Conservation (phyloP, 2,113 vertebrate genomes). For the Cervus canadensis region DNA sequence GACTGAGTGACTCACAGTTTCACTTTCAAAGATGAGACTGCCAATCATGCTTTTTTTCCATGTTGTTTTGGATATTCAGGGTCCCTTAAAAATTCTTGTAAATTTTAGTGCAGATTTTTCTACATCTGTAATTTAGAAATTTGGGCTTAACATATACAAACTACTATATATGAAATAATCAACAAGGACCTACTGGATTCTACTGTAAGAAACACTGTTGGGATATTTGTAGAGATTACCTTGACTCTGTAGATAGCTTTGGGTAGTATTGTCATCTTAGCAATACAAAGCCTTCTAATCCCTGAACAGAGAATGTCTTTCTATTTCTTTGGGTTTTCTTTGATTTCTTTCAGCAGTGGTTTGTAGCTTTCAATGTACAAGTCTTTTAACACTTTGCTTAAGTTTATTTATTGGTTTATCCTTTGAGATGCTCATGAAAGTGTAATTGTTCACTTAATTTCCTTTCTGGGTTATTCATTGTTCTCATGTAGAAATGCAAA, state of each 20-base stretch:
- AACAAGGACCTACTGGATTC: background rate
- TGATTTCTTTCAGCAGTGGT: background rate
- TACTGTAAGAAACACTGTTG: background rate
- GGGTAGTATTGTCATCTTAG: background rate
- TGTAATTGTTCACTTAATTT: background rate
- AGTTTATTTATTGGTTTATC: background rate
- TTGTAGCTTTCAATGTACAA: background rate
- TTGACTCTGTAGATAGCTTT: background rate
- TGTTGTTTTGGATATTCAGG: background rate
- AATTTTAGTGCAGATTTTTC: background rate
- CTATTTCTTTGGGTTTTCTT: background rate
- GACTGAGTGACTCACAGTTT: background rate
- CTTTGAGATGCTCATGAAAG: background rate
- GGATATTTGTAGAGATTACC: background rate
- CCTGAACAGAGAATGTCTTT: background rate
- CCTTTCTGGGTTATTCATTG: background rate
- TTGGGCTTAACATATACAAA: background rate
- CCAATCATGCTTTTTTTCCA: background rate
- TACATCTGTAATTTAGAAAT: background rate
- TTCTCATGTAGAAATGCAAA: background rate
- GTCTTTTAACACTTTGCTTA: background rate
- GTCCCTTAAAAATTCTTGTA: background rate
- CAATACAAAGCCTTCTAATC: background rate
- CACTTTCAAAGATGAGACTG: background rate
- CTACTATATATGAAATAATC: background rate